Evolutionary conservation across 2,797 vertebrate species (phyloP).

Genomic region (Rhinichthys osculus): DNA sequence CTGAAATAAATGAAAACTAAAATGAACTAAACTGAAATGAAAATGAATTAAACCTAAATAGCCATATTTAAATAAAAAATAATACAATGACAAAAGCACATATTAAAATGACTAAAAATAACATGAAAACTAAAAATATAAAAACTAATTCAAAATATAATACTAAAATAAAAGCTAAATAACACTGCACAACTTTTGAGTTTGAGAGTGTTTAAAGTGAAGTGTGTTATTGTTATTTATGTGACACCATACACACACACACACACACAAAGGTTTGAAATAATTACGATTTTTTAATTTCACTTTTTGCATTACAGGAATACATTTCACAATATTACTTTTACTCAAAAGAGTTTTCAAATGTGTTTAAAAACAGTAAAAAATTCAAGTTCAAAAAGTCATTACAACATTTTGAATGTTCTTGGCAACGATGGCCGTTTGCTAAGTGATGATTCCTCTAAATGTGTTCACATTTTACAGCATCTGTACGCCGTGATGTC

Average conservation of each 20-base stretch:
- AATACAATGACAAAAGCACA: no score
- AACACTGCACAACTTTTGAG: not conserved
- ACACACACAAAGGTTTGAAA: no score
- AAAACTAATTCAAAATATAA: not conserved
- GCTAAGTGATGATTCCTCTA: conserved; percentile 10
- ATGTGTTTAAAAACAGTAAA: not conserved
- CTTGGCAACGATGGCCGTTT: not conserved
- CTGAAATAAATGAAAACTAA: not conserved
- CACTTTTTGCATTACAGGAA: not conserved
- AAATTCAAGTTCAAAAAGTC: not conserved
- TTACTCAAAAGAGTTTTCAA: not conserved
- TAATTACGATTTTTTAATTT: not conserved
- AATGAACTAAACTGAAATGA: not conserved
- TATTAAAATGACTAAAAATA: not conserved
- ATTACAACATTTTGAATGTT: not conserved
- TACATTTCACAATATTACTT: not conserved
- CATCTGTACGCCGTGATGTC: not conserved
- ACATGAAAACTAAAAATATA: not conserved
- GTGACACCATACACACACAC: not conserved
- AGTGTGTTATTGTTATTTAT: not conserved
- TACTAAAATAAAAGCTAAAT: not conserved
- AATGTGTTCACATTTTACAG: conserved; percentile 20
- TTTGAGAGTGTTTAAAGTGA: not conserved
- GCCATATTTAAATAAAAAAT: not conserved
- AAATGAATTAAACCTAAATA: not conserved